A percentile compares a stretch with the other conserved stretches of the same genome.
These are phyloP conservation scores for Astreopora myriophthalma DNA, from an alignment of 64 coral and sea anemone species.

Conservation along the genomic window DNA sequence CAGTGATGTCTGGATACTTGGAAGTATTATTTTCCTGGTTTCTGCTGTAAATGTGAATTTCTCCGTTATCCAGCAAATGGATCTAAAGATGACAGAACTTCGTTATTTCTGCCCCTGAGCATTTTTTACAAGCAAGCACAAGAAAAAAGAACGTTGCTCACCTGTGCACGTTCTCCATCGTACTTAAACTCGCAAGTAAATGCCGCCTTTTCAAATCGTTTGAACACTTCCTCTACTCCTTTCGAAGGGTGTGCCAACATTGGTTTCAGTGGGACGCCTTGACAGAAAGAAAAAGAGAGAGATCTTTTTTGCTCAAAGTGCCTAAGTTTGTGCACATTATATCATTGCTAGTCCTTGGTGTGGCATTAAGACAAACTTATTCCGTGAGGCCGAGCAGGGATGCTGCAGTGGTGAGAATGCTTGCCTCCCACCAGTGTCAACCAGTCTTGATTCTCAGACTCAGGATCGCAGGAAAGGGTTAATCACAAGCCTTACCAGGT, in stretches of 20 bases:
- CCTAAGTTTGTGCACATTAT: neutral
- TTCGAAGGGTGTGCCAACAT: constrained; percentile 97
- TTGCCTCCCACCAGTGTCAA: too few relatives aligned
- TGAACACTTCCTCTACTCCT: constrained; percentile 86
- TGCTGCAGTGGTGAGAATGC: too few relatives aligned
- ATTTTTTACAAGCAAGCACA: neutral
- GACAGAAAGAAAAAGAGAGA: neutral
- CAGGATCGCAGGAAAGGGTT: neutral
- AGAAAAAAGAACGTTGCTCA: neutral
- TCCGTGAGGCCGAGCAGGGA: too few relatives aligned
- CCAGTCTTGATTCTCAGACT: too few relatives aligned
- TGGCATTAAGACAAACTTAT: too few relatives aligned
- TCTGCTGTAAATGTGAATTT: constrained; percentile 93
- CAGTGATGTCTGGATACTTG: constrained; percentile 97
- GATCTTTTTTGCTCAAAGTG: too few relatives aligned
- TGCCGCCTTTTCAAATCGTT: constrained; percentile 92
- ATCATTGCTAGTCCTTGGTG: too few relatives aligned
- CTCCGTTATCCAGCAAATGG: constrained; percentile 81
- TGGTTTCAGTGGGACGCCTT: constrained; percentile 91
- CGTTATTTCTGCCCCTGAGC: neutral
- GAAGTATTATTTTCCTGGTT: constrained; percentile 97
- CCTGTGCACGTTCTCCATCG: constrained; percentile 97
- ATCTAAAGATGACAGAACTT: constrained; percentile 60
- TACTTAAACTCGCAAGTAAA: constrained; percentile 99
- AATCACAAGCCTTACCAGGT: constrained; percentile 66